Conservation (phyloP, 2,113 vertebrate genomes). For the Coturnix japonica region DNA sequence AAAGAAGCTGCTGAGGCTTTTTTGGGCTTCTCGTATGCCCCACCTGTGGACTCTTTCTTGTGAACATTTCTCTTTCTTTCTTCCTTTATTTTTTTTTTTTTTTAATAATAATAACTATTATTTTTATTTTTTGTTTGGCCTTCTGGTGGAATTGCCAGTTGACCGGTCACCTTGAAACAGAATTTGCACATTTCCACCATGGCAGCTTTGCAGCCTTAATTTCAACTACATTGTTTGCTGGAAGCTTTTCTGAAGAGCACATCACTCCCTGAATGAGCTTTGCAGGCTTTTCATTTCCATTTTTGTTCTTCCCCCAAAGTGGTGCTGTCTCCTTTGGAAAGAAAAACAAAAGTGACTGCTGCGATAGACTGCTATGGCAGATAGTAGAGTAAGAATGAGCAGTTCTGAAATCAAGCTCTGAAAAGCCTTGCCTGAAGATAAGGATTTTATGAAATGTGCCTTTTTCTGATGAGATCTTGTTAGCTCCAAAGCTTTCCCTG, state of each 20-base stretch:
- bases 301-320: conserved; percentile 75
- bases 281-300: conserved; percentile 70
- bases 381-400: conserved; percentile 56
- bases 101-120: conserved; percentile 30
- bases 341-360: conserved; percentile 31
- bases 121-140: conserved; percentile 66
- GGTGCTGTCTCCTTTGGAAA: conserved; percentile 80
- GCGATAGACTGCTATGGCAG: conserved; percentile 7
- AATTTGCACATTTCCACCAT: conserved; percentile 90
- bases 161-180: conserved; percentile 76
- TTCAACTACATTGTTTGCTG: conserved; percentile 77
- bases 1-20: conserved; percentile 95
- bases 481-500: conserved; percentile 80
- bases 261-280: conserved; percentile 76
- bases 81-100: neutral
- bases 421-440: conserved; percentile 69
- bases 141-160: conserved; percentile 73
- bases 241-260: conserved; percentile 79
- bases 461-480: conserved; percentile 82
- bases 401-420: conserved; percentile 28
- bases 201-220: conserved; percentile 86
- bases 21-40: conserved; percentile 97
- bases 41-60: conserved; percentile 95
- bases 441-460: conserved; percentile 85
- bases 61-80: conserved; percentile 60